Evolutionary conservation across 2,113 vertebrate genomes (phyloP), one percentile per base, ranked within the genome.

Genomic region (Apodemus speciosus): DNA sequence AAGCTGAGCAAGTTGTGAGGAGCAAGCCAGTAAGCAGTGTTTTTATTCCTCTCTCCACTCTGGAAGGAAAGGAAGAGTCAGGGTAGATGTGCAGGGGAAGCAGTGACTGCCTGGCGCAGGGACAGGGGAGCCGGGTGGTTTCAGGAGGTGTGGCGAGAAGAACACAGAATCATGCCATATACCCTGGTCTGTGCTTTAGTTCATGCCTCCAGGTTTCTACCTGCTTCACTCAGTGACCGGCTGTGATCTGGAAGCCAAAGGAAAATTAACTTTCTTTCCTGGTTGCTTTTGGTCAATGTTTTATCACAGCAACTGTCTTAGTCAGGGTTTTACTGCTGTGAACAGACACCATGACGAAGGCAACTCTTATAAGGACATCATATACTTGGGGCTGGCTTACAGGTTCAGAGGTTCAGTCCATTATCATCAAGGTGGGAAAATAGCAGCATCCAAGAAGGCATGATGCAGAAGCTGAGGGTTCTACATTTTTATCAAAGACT

Each of bases 31-130:
- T 20, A 53, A 53, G 16, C 75, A 35, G 11, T 56, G n/a, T 15
- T 25, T 5, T 53, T 9, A 6, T 13, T 23, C 9, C 49, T 21
- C 32, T 11, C 8, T 35, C 30, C 16, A 32, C 62, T 13, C 27
- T 4, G 10, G 11, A 64, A 64, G 62, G 62, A 64, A 64, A 64
- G 62, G 62, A 64, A 14, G 27, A 10, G 62, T 27, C 62, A 64
- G 62, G 11, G 27, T 64, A 43, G 80, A 30, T 20, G 25, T 6
- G 3, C n/a, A 69, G 66, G 1, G 56, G 27, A n/a, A 40, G 51
- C 0, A 4, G 51, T 8, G 38, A 32, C 23, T 23, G 16, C 21
- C 14, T 40, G 69, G 43, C 80, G 0, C 0, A 1, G 35, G 38
- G 62, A 18, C 25, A 13, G 32, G 79, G 35, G 58, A 7, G 46